Evolutionary conservation across 2,888 invertebrate genomes (phyloP).

Genomic region (Netelia inedita): DNA sequence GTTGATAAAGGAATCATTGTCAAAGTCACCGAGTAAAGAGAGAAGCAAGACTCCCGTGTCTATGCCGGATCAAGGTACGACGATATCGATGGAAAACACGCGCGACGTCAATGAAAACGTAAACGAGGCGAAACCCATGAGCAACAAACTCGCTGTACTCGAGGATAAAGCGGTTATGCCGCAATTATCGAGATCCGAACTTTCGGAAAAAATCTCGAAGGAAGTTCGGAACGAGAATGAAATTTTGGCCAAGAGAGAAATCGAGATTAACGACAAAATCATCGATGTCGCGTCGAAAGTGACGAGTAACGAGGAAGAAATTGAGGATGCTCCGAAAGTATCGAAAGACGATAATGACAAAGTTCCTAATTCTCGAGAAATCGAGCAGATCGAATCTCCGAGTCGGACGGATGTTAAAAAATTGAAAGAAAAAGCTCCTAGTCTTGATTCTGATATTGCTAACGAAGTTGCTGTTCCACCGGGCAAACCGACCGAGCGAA

Average conservation of each 20-base stretch:
- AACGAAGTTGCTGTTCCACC: conserved; percentile 78
- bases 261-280: conserved; percentile 62
- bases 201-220: conserved; percentile 69
- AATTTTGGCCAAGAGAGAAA: conserved; percentile 45
- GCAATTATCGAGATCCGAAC: conserved; percentile 22
- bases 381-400: conserved; percentile 71
- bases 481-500: conserved; percentile 86
- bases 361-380: conserved; percentile 61
- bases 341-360: conserved; percentile 67
- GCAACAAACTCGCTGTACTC: conserved; percentile 71
- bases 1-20: conserved; percentile 84
- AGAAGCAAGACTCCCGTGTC: conserved; percentile 83
- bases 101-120: conserved; percentile 28
- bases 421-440: conserved; percentile 76
- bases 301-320: conserved; percentile 54
- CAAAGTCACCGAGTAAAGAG: conserved; percentile 82
- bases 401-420: conserved; percentile 70
- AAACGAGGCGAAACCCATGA: conserved; percentile 61
- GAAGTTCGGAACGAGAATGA: conserved; percentile 58
- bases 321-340: conserved; percentile 1
- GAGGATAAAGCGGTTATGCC: conserved; percentile 73
- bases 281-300: conserved; percentile 69
- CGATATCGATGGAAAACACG: conserved; percentile 67
- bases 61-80: conserved; percentile 75
- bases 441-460: conserved; percentile 77